Conservation (phyloP, 2,888 invertebrate genomes). For the Troides aeacus region DNA sequence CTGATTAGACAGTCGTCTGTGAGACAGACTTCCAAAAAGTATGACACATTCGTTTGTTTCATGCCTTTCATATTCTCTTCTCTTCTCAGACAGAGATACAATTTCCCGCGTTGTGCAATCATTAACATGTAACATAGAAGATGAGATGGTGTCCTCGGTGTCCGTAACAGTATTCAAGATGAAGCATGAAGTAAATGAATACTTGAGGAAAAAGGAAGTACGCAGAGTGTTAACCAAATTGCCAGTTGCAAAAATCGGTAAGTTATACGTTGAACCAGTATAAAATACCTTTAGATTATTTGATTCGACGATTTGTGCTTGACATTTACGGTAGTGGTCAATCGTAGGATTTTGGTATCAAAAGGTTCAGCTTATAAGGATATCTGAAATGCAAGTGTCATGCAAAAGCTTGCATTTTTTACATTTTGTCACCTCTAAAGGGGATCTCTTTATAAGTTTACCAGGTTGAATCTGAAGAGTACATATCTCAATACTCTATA, state of each 20-base stretch:
- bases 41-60: too few species aligned
- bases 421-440: too few species aligned
- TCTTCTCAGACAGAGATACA: constrained; percentile 79
- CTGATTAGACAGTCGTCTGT: too few species aligned
- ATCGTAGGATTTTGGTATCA: too few species aligned
- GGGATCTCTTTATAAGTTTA: too few species aligned
- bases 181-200: constrained; percentile 72
- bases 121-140: constrained; percentile 75
- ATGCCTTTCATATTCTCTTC: background rate
- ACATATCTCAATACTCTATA: background rate
- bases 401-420: too few species aligned
- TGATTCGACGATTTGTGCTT: too few species aligned
- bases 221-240: constrained; percentile 67
- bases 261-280: constrained; percentile 19
- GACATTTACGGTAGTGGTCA: too few species aligned
- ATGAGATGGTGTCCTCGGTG: constrained; percentile 62
- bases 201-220: constrained; percentile 67
- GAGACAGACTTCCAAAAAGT: too few species aligned
- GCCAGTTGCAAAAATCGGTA: constrained; percentile 73
- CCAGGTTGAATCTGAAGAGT: too few species aligned
- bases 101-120: constrained; percentile 83
- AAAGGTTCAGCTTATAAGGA: too few species aligned
- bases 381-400: too few species aligned
- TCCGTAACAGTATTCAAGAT: constrained; percentile 77
- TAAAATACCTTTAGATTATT: background rate